Percentiles rank a stretch among this genome's conserved stretches.
phyloP scores from a whole-genome alignment of 2,888 invertebrate genomes.

The Siphlonurus alternatus region DNA sequence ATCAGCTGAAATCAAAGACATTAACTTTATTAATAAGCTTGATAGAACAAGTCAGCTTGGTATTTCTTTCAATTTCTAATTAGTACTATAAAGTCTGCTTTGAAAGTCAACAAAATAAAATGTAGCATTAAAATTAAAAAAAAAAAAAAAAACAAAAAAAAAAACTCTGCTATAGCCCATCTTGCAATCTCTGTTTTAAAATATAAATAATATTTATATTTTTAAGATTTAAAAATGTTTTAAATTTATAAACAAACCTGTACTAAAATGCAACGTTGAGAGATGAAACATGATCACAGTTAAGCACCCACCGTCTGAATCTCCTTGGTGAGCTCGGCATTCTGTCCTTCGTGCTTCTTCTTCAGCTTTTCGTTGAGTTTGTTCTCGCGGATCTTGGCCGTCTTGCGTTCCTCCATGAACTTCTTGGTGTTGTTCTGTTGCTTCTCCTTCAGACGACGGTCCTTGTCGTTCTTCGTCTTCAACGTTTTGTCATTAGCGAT shows the following conservation, averaged over 20 bases:
- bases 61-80: slow-evolving; percentile 4
- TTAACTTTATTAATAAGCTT: no score
- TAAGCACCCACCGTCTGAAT: slow-evolving; percentile 25
- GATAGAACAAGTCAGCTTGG: no score
- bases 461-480: slow-evolving; percentile 47
- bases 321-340: slow-evolving; percentile 29
- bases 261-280: neutral
- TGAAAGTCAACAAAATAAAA: no score
- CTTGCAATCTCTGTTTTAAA: no score
- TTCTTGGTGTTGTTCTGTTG: slow-evolving; percentile 47
- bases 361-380: slow-evolving; percentile 38
- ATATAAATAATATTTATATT: no score
- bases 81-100: no score
- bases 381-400: slow-evolving; percentile 35
- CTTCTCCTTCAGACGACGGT: slow-evolving; percentile 39
- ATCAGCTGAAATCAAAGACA: slow-evolving; percentile 28
- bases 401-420: slow-evolving; percentile 42
- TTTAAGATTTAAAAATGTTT: no score
- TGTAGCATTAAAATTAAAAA: no score
- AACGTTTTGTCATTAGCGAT: slow-evolving; percentile 45
- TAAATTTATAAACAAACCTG: no score
- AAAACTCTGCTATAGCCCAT: no score
- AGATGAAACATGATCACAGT: neutral
- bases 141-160: no score
- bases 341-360: slow-evolving; percentile 38